Percentiles rank a stretch among this genome's conserved stretches.
Conservation (phyloP, 2,113 vertebrate species). For the Crypturellus undulatus region DNA sequence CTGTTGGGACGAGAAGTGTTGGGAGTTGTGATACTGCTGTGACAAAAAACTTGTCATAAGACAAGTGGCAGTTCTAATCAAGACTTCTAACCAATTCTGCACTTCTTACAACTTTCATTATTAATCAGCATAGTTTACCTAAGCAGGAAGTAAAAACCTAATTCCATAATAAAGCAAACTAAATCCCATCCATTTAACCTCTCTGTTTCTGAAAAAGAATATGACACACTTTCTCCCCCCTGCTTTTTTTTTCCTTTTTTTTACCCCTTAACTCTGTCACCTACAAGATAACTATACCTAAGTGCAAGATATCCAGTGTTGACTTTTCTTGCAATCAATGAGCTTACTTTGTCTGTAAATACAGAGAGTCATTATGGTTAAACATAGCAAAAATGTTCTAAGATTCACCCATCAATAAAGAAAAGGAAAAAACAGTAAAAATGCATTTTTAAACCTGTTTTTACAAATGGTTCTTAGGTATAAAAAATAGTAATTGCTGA, state of each 20-base stretch:
- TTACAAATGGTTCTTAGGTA: background rate
- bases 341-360: constrained; percentile 21
- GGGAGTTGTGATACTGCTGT: background rate
- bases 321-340: background rate
- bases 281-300: background rate
- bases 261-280: background rate
- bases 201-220: background rate
- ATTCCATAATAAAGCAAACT: background rate
- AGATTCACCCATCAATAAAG: background rate
- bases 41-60: constrained; percentile 7
- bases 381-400: background rate
- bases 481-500: background rate
- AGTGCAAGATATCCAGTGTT: background rate
- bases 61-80: background rate
- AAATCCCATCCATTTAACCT: constrained; percentile 1
- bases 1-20: background rate
- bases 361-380: background rate
- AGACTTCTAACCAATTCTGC: background rate
- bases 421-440: background rate
- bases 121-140: background rate
- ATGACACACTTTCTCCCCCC: background rate
- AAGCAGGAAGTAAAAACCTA: background rate
- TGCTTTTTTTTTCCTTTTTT: background rate
- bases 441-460: background rate
- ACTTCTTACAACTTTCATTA: background rate